Evolutionary conservation across 2,113 vertebrate species (phyloP), one percentile per base, ranked within the genome.

Genomic region (Pontoporia blainvillei): DNA sequence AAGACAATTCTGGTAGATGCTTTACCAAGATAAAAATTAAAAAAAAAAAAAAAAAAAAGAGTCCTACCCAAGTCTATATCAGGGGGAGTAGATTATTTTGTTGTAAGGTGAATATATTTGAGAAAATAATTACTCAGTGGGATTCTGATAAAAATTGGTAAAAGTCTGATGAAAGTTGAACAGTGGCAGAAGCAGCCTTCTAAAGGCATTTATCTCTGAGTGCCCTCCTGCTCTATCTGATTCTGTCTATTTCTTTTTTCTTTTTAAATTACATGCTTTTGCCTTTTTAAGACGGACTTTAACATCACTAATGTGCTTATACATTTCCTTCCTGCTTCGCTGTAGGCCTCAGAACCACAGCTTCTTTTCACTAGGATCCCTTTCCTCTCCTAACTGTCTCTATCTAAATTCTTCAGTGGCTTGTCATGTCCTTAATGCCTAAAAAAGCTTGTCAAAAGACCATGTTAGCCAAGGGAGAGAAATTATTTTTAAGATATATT

Each of bases 311-410:
- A 93, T 79, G 78, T 93, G 86, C 54, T 94, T 91, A 83, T 83
- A 36, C 52, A 72, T 94, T 96, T 98, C 96, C 96, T 97, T 97
- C 83, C 96, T 95, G 86, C 78, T 89, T 91, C 18, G 29, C 73
- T 89, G 81, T 44, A 86, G 89, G 96, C 88, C 94, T 97, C 94
- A 94, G 93, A 97, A 96, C 97, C 96, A 96, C 96, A 91, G 52
- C 27, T 86, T 75, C 62, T 72, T 87, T 84, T 46, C 23, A 73
- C 49, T 91, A 79, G 88, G 39, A 95, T 90, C 62, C 21, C 34
- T 96, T 96, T 92, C 41, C 73, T 78, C 67, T 93, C 85, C 46
- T 69, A 57, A 89, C 61, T 92, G 12, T 85, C 72, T 86, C 69
- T 96, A 96, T 96, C 95, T 96, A 94, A 96, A 89, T 91, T 91